Evolutionary conservation across 2,888 invertebrate species (phyloP).

Genomic region (Eupelmus urozonus): DNA sequence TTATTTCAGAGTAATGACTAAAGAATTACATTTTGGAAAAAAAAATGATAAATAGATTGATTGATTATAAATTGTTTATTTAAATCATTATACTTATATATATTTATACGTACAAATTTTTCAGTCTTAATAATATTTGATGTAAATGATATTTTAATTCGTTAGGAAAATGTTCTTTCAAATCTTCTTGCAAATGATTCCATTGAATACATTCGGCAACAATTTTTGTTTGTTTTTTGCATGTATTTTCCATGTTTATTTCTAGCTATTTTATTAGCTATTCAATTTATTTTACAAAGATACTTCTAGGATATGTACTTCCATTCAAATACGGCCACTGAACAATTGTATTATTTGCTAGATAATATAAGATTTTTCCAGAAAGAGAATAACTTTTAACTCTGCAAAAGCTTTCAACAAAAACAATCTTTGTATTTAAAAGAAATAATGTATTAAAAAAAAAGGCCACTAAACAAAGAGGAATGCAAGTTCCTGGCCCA

Average conservation of each 20-base stretch:
- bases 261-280: no score
- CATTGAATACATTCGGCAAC: constrained; percentile 64
- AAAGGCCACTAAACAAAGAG: constrained; percentile 89
- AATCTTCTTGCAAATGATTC: constrained; percentile 65
- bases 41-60: background rate
- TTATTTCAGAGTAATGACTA: background rate
- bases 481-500: constrained; percentile 98
- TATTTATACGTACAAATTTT: constrained; percentile 34
- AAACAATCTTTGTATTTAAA: constrained; percentile 86
- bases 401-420: constrained; percentile 96
- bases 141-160: constrained; percentile 69
- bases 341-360: constrained; percentile 92
- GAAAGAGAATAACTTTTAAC: constrained; percentile 92
- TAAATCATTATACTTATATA: background rate
- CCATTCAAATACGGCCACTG: constrained; percentile 91
- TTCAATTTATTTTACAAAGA: constrained; percentile 60
- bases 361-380: constrained; percentile 89
- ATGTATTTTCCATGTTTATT: constrained; percentile 14
- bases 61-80: background rate
- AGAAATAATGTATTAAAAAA: constrained; percentile 84
- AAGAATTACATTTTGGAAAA: background rate
- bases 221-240: constrained; percentile 1
- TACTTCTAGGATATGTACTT: constrained; percentile 63
- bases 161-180: constrained; percentile 63
- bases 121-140: constrained; percentile 23